Percentiles rank a stretch among this genome's conserved stretches.
Evolutionary conservation across 2,888 invertebrate species (phyloP).

Genomic region (Phengaris arion): DNA sequence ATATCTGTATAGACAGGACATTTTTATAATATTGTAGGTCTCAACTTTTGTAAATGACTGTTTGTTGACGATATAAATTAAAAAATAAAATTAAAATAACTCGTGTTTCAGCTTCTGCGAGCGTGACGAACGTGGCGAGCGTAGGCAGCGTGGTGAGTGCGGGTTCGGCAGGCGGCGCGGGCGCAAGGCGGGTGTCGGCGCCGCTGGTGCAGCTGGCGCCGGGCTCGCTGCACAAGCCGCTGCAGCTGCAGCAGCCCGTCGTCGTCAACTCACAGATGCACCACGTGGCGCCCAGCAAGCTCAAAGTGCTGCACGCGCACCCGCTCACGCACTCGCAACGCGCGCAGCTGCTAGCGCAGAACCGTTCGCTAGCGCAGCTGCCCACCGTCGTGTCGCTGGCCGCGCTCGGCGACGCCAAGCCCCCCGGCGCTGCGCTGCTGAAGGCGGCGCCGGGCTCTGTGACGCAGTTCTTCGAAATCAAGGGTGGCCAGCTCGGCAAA

Average conservation of each 20-base stretch:
- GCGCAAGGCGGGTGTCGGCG: slow-evolving; percentile 45
- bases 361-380: slow-evolving; percentile 48
- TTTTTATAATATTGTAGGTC: too few relatives aligned
- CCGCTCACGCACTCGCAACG: slow-evolving; percentile 61
- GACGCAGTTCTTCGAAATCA: slow-evolving; percentile 69
- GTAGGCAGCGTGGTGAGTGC: slow-evolving; percentile 41
- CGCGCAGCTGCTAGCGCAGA: slow-evolving; percentile 57
- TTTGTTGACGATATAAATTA: neutral
- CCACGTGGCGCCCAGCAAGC: slow-evolving; percentile 58
- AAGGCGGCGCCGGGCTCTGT: slow-evolving; percentile 61
- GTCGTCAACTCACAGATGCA: slow-evolving; percentile 55
- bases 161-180: slow-evolving; percentile 48
- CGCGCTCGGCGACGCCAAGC: slow-evolving; percentile 55
- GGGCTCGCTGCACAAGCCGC: slow-evolving; percentile 47
- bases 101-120: slow-evolving; percentile 37
- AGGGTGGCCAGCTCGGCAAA: slow-evolving; percentile 61
- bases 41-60: neutral
- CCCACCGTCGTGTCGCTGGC: slow-evolving; percentile 65
- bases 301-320: slow-evolving; percentile 66
- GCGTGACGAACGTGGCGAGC: slow-evolving; percentile 41
- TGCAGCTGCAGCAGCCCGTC: slow-evolving; percentile 47
- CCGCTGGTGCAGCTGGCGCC: slow-evolving; percentile 49
- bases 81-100: slow-evolving; percentile 1
- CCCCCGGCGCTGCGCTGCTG: slow-evolving; percentile 47
- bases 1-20: too few relatives aligned